phyloP scores from a whole-genome alignment of 2,888 invertebrate genomes.

The Trichopria drosophilae region DNA sequence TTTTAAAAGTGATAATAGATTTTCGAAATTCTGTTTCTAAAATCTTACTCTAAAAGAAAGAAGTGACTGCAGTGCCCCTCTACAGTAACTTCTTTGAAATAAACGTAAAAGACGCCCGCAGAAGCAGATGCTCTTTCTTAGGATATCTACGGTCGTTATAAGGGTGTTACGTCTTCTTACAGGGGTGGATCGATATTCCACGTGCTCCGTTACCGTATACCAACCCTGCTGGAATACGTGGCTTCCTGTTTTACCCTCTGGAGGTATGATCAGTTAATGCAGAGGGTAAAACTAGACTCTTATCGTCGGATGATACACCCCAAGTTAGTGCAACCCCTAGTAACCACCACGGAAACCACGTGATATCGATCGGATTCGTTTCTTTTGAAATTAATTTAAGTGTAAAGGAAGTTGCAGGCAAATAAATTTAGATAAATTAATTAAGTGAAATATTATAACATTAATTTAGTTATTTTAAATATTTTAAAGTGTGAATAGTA shows the following conservation, averaged over 20 bases:
- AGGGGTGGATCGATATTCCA: slow-evolving; percentile 10
- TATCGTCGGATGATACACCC: too few species aligned
- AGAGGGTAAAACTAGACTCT: not conserved
- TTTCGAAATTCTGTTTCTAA: too few species aligned
- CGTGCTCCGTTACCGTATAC: slow-evolving; percentile 1
- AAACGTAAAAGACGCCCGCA: not conserved
- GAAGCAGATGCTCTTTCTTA: not conserved
- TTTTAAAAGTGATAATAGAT: too few species aligned
- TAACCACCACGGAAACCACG: too few species aligned
- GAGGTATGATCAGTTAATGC: slow-evolving; percentile 36
- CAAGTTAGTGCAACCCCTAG: too few species aligned
- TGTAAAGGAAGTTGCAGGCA: too few species aligned
- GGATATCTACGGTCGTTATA: slow-evolving; percentile 24
- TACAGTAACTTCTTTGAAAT: not conserved
- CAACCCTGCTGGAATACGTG: slow-evolving; percentile 9
- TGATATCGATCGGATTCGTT: too few species aligned
- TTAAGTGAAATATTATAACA: too few species aligned
- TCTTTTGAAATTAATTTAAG: too few species aligned
- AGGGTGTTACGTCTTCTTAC: slow-evolving; percentile 10
- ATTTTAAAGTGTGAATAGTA: too few species aligned
- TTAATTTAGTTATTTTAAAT: too few species aligned
- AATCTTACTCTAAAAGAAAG: not conserved
- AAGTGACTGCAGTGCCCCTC: not conserved
- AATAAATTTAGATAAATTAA: too few species aligned
- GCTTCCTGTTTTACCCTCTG: slow-evolving; percentile 51